A percentile compares a stretch with the other conserved stretches of the same genome.
These are phyloP conservation scores for Patiria miniata DNA, from an alignment of 35 echinoderm and acorn worm genomes.

Conservation along the genomic window DNA sequence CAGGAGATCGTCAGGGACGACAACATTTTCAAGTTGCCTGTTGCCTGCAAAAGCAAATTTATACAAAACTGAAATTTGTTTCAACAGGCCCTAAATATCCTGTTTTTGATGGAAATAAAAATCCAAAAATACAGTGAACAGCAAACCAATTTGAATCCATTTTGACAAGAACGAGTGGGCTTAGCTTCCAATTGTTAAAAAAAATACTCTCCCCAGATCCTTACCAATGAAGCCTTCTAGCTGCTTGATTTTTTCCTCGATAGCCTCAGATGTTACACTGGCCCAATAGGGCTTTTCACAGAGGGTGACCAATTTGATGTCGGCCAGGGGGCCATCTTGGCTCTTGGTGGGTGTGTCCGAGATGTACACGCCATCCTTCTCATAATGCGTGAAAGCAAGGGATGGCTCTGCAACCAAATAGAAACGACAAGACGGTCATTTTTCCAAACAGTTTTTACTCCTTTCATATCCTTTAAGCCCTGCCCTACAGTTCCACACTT, in stretches of 20 bases:
- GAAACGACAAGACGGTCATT: neutral
- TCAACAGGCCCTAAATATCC: neutral
- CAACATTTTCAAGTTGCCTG: constrained; percentile 53
- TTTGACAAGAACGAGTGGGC: neutral
- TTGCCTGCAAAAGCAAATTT: too few species aligned
- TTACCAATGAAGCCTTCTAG: constrained; percentile 41
- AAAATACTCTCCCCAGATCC: constrained; percentile 41
- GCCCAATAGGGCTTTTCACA: constrained; percentile 51
- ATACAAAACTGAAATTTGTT: too few species aligned
- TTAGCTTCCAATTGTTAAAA: neutral
- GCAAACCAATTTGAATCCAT: neutral
- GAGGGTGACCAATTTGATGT: constrained; percentile 49
- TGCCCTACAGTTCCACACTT: neutral
- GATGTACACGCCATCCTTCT: constrained; percentile 57
- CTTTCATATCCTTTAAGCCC: neutral
- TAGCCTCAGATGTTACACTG: constrained; percentile 61
- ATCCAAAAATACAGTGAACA: neutral
- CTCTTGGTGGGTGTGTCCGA: constrained; percentile 40
- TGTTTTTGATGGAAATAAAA: neutral
- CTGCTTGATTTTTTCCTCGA: constrained; percentile 44
- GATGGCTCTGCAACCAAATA: constrained; percentile 39
- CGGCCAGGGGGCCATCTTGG: neutral
- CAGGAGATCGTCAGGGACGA: constrained; percentile 72
- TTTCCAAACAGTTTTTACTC: neutral
- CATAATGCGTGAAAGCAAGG: constrained; percentile 66